Conservation (phyloP, 2,888 invertebrate species). For the Tiliacea citrago region DNA sequence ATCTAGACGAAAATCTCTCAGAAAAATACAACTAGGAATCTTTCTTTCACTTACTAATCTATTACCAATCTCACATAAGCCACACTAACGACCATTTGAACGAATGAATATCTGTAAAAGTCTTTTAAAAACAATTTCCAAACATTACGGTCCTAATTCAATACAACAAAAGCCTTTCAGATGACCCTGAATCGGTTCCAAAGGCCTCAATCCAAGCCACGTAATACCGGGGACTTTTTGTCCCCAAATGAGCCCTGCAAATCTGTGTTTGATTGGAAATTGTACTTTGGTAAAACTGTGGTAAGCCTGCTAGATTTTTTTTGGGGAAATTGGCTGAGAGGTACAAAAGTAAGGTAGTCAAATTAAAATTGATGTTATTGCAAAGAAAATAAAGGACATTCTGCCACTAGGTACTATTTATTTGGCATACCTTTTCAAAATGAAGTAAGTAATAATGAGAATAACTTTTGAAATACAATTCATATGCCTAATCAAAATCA, state of each 20-base stretch:
- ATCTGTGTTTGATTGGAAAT: conserved; percentile 55
- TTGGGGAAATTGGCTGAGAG: not conserved
- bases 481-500: too few species aligned
- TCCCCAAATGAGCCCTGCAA: conserved; percentile 52
- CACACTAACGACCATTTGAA: conserved; percentile 2
- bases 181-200: conserved; percentile 24
- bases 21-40: not conserved
- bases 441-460: not conserved
- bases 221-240: conserved; percentile 30
- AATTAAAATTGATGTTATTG: not conserved
- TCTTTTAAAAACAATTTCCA: conserved; percentile 40
- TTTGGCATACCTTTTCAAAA: not conserved
- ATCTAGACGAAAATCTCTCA: not conserved
- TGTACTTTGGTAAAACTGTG: conserved; percentile 30
- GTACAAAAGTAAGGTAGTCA: not conserved
- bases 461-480: not conserved
- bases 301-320: conserved; percentile 29
- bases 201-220: conserved; percentile 9
- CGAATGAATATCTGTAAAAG: not conserved
- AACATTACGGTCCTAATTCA: conserved; percentile 50
- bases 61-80: not conserved
- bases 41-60: not conserved
- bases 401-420: not conserved
- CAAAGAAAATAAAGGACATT: not conserved
- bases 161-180: conserved; percentile 32